Evolutionary conservation across 2,797 vertebrate genomes (phyloP).

Genomic region (Phoeniculus purpureus): DNA sequence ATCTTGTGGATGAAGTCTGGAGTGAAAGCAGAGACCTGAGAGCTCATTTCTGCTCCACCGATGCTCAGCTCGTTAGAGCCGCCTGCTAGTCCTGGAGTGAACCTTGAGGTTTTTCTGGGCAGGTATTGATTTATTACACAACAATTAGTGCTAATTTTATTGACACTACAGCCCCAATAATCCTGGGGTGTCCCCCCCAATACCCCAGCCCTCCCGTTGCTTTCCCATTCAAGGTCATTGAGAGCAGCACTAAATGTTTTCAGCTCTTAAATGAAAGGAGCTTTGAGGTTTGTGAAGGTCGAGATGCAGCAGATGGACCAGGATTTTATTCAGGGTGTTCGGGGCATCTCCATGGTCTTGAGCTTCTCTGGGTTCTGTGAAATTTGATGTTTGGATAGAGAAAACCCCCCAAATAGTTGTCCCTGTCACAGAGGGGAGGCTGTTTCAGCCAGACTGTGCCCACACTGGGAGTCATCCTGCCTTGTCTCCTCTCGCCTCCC

Average conservation of each 20-base stretch:
- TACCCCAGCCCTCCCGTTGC: not conserved
- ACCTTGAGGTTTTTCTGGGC: not conserved
- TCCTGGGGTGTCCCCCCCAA: not conserved
- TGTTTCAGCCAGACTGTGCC: not conserved
- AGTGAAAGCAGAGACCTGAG: slow-evolving; percentile 5
- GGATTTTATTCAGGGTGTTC: not conserved
- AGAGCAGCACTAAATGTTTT: not conserved
- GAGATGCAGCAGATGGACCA: not conserved
- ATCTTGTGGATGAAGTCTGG: not conserved
- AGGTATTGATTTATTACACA: not conserved
- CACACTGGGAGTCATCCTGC: rapidly evolving
- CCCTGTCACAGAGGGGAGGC: rapidly evolving
- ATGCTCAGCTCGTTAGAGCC: not conserved
- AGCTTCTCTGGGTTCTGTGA: not conserved
- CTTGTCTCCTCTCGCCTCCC: not conserved
- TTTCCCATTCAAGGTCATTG: not conserved
- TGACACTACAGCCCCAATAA: not conserved
- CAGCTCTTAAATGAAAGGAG: not conserved
- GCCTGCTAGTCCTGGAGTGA: not conserved
- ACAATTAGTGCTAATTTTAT: not conserved
- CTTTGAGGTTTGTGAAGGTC: not conserved
- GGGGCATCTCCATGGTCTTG: rapidly evolving
- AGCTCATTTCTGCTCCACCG: not conserved
- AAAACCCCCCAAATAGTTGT: rapidly evolving
- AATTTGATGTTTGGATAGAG: not conserved